A percentile compares a stretch with the other conserved stretches of the same genome.
These are phyloP conservation scores for Phyllopteryx taeniolatus DNA, from an alignment of 2,113 vertebrate species.

Conservation along the genomic window DNA sequence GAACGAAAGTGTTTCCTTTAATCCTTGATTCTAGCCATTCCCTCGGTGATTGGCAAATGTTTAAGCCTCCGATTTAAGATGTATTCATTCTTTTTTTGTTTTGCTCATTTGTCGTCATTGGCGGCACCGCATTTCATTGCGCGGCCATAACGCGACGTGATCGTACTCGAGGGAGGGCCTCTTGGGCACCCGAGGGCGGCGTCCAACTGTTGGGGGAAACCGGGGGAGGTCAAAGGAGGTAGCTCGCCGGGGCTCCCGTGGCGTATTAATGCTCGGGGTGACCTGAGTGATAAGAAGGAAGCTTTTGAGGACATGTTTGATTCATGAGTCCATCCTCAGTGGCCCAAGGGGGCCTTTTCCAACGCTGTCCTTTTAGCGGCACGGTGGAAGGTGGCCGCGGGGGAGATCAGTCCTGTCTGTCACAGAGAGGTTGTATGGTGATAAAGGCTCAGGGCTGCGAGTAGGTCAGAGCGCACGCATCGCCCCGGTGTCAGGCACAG, in stretches of 20 bases:
- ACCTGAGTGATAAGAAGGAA: conserved; percentile 72
- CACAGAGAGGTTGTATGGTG: conserved; percentile 58
- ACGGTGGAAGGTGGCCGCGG: conserved; percentile 60
- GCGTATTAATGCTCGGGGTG: conserved; percentile 73
- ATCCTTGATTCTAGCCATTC: no score
- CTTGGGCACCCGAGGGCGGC: conserved; percentile 63
- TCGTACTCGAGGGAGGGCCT: conserved; percentile 63
- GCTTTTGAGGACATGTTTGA: conserved; percentile 73
- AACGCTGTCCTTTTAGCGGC: conserved; percentile 72
- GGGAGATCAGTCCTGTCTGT: conserved; percentile 70
- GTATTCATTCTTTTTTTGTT: conserved; percentile 52
- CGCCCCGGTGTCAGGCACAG: conserved; percentile 54
- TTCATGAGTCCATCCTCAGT: conserved; percentile 75
- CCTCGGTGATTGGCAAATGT: no score
- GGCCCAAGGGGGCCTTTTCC: conserved; percentile 67
- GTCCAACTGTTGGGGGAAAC: conserved; percentile 67
- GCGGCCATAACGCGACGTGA: conserved; percentile 71
- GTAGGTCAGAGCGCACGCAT: conserved; percentile 51
- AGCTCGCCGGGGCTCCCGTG: conserved; percentile 61
- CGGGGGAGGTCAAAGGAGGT: conserved; percentile 72
- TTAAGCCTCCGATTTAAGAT: conserved; percentile 11
- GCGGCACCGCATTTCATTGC: conserved; percentile 40
- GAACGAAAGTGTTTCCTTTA: no score
- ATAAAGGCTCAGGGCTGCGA: conserved; percentile 59
- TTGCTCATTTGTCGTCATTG: conserved; percentile 29